Base-by-base conservation (phyloP, 2,797 vertebrate genomes). In the Eospalax fontanierii region DNA sequence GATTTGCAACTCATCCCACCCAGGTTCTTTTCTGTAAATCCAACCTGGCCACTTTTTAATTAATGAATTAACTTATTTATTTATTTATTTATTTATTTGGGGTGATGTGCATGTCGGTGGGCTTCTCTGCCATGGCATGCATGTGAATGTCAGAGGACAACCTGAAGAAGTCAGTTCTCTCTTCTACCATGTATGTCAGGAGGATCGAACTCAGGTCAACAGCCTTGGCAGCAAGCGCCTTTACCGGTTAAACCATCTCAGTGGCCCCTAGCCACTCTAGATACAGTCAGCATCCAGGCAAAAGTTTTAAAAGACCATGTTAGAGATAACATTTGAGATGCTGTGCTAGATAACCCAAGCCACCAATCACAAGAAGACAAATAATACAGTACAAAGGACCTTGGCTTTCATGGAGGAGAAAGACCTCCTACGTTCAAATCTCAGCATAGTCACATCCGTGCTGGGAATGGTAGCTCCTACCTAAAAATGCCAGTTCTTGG, bases 301-400 rank as follows among this genome's bases (percentile, higher is more conserved):
- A n/a, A 82, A 35, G 38, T 78, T 81, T 43, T 61, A 81, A 79
- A 76, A 87, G n/a, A 40, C 38, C 65, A 87, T 68, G 79, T n/a
- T 79, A 73, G n/a, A 78, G 57, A 43, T 1, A 74, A 35, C 40
- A n/a, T 84, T 83, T 73, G 28, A 71, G 46, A 43, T 26, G 19
- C 75, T 71, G 22, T 24, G 4, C 54, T 46, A 71, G 19, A 87
- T 19, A 89, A 66, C 5, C 38, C 33, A 61, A 85, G 81, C 30
- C 73, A 81, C 61, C 63, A 82, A 61, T 66, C 61, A 83, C 38
- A 75, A 89, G 57, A 83, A 87, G 33, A 6, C 87, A 73, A 90
- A 90, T 76, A 40, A 46, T 61, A 68, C 54, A 59, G 38, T 33
- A 80, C 76, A 28, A 87, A 81, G 85, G 28, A 79, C 9, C 1